Evolutionary conservation across 1,140 invertebrate genomes (phyloP).

Genomic region (Lamellibrachia luymesi): DNA sequence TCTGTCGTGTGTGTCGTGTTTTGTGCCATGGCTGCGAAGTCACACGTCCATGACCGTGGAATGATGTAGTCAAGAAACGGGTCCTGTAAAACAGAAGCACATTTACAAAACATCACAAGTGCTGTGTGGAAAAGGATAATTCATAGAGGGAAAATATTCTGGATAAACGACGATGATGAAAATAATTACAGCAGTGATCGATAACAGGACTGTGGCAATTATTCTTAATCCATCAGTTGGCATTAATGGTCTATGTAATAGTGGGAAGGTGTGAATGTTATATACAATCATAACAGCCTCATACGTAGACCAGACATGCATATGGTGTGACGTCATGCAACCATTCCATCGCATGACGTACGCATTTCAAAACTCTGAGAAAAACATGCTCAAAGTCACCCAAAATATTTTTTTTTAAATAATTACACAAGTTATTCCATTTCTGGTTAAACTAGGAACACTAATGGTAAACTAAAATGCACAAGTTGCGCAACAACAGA

Average conservation of each 20-base stretch:
- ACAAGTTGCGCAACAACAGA: not conserved
- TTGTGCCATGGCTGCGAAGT: slow-evolving; percentile 30
- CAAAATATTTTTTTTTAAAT: not conserved
- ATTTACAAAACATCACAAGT: not conserved
- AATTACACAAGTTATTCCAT: not conserved
- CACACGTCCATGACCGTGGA: slow-evolving; percentile 54
- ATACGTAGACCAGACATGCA: too few species aligned
- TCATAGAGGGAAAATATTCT: not conserved
- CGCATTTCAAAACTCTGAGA: not conserved
- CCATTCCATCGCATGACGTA: not conserved
- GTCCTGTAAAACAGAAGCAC: slow-evolving; percentile 41
- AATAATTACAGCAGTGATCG: too few species aligned
- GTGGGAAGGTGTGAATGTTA: too few species aligned
- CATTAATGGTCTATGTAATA: too few species aligned
- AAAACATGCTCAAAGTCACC: not conserved
- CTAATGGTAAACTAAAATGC: not conserved
- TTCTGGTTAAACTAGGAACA: not conserved
- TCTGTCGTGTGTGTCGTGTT: not conserved
- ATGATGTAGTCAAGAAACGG: slow-evolving; percentile 51
- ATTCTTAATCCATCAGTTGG: too few species aligned
- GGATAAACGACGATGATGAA: too few species aligned
- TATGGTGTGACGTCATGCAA: too few species aligned
- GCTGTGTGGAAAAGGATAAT: not conserved
- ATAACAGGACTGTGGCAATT: too few species aligned
- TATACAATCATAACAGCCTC: too few species aligned